Percentiles rank a stretch among this genome's conserved stretches.
phyloP scores from a whole-genome alignment of 53 echinoderm and acorn worm genomes.

The Holothuria leucospilota region DNA sequence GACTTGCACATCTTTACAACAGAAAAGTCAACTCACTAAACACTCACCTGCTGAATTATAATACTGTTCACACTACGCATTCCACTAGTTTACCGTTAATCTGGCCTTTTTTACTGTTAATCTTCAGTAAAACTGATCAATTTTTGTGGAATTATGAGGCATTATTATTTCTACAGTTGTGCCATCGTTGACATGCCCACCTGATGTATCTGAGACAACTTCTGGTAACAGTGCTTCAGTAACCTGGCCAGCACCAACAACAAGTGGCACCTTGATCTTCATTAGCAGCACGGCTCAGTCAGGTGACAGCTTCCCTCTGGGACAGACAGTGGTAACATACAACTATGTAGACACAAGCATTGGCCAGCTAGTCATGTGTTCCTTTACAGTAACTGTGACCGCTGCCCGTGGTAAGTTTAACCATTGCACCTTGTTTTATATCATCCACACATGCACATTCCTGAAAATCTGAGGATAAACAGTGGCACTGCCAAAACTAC shows the following conservation, averaged over 20 bases:
- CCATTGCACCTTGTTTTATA: no score
- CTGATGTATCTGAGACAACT: conserved; percentile 12
- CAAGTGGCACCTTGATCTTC: conserved; percentile 39
- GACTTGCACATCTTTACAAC: no score
- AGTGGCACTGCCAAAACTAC: no score
- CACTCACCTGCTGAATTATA: no score
- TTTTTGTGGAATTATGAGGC: no score
- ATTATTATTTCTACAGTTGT: background rate
- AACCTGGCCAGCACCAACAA: conserved; percentile 43
- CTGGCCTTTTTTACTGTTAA: no score
- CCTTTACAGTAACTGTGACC: conserved; percentile 36
- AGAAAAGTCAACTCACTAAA: no score
- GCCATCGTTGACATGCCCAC: conserved; percentile 7
- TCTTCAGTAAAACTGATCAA: no score
- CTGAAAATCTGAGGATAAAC: no score
- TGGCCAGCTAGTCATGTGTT: background rate
- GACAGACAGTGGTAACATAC: conserved; percentile 50
- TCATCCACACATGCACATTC: no score
- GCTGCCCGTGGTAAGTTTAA: conserved; percentile 8
- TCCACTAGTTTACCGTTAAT: no score
- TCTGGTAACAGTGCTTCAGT: background rate
- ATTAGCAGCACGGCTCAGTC: conserved; percentile 6
- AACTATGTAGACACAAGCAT: conserved; percentile 5
- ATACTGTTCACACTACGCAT: no score
- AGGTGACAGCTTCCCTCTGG: conserved; percentile 43